Conservation (phyloP, 2,888 invertebrate genomes). For the Drosophila prostipennis region DNA sequence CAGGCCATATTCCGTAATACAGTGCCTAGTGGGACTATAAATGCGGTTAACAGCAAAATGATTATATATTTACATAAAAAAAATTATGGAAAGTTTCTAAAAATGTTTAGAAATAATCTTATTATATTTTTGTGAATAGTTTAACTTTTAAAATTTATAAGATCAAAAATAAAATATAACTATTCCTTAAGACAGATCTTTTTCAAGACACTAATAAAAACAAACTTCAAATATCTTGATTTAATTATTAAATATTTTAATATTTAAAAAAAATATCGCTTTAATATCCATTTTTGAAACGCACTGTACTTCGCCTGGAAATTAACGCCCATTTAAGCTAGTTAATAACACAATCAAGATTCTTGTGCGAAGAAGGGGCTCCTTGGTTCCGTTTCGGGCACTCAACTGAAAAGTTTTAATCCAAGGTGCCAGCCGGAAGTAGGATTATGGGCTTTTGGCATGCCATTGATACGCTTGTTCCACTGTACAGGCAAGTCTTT, state of each 20-base stretch:
- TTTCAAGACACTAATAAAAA: no score
- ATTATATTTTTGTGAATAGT: no score
- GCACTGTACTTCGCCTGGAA: constrained; percentile 23
- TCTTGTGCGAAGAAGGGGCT: constrained; percentile 8
- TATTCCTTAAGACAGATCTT: no score
- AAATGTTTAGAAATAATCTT: no score
- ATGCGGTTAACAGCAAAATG: not conserved
- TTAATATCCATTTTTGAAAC: not conserved
- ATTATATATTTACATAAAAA: no score
- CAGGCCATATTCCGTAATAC: constrained; percentile 13
- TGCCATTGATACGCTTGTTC: constrained; percentile 44
- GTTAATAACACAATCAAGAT: constrained; percentile 56
- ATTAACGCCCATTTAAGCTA: constrained; percentile 66
- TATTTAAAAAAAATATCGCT: not conserved
- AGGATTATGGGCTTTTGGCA: constrained; percentile 52
- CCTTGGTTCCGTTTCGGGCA: constrained; percentile 48
- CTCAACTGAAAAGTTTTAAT: constrained; percentile 63
- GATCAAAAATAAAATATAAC: no score
- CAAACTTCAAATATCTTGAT: no score
- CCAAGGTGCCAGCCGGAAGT: constrained; percentile 61
- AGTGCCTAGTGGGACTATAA: not conserved
- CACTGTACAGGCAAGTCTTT: constrained; percentile 18
- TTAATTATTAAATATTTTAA: no score
- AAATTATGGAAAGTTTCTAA: not conserved
- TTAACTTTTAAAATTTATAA: no score